Percentiles rank a stretch among this genome's conserved stretches.
phyloP scores from a whole-genome alignment of 2,113 vertebrate genomes.

The Mustela nigripes region DNA sequence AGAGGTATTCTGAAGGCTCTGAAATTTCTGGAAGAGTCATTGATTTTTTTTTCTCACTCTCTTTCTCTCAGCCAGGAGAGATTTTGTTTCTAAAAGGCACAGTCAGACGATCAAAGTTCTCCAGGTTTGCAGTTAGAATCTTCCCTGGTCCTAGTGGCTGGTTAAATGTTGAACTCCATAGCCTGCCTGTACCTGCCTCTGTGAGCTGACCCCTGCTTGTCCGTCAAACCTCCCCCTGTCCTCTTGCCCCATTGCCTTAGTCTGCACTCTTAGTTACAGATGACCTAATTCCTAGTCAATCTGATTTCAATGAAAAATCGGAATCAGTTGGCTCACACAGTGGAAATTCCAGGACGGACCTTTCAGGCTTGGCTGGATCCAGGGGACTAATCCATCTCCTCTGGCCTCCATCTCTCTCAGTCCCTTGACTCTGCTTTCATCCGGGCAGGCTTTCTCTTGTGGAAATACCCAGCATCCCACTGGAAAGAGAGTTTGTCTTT shows the following conservation, averaged over 20 bases:
- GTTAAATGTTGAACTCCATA: background rate
- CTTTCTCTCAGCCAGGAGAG: background rate
- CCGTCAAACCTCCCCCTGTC: background rate
- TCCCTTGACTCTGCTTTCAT: background rate
- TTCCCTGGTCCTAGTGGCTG: background rate
- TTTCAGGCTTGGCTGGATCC: background rate
- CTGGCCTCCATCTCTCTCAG: background rate
- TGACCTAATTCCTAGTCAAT: background rate
- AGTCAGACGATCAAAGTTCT: background rate
- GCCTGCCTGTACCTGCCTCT: background rate
- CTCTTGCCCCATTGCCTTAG: background rate
- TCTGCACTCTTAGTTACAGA: background rate
- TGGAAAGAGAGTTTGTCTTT: background rate
- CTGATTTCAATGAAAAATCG: background rate
- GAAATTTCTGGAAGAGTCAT: conserved; percentile 72
- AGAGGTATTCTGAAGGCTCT: conserved; percentile 73
- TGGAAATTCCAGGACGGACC: background rate
- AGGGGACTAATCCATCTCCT: background rate
- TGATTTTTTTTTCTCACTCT: background rate
- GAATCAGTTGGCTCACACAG: background rate
- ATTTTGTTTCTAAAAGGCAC: background rate
- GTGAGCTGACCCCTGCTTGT: background rate
- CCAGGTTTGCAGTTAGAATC: too few species aligned
- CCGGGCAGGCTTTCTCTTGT: background rate
- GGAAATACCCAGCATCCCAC: background rate